These are phyloP conservation scores for Noctua janthina DNA, from an alignment of 2,888 invertebrate genomes.

Conservation along the genomic window DNA sequence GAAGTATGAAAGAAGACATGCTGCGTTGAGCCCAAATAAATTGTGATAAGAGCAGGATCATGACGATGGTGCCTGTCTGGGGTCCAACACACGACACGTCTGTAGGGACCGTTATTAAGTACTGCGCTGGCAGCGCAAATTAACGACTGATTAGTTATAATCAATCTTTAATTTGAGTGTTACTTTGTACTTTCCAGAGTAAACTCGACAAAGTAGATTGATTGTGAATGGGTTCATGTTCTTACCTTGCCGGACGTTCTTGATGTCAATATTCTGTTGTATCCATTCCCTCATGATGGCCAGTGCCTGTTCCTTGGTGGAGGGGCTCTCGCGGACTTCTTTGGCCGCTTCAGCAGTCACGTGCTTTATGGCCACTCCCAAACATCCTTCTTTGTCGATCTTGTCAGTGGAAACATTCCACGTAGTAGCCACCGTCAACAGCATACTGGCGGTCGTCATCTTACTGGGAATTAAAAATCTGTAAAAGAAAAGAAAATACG, in stretches of 20 bases:
- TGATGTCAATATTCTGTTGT: constrained; percentile 92
- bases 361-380: constrained; percentile 71
- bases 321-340: constrained; percentile 93
- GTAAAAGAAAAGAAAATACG: constrained; percentile 15
- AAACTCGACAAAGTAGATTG: not conserved
- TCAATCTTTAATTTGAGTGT: not conserved
- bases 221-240: not conserved
- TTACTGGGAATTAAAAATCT: constrained; percentile 57
- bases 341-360: constrained; percentile 89
- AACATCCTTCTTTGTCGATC: constrained; percentile 78
- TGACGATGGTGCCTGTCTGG: not conserved
- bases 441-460: constrained; percentile 85
- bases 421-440: constrained; percentile 83
- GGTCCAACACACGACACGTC: not conserved
- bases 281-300: constrained; percentile 93
- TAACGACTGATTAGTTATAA: no score
- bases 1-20: not conserved
- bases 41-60: not conserved
- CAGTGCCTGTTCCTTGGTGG: constrained; percentile 91
- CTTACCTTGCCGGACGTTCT: constrained; percentile 92
- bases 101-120: not conserved
- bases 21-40: not conserved
- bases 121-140: not conserved
- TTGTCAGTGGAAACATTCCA: constrained; percentile 81
- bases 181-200: not conserved